Evolutionary conservation across 2,113 vertebrate species (phyloP).

Genomic region (Pipa parva): DNA sequence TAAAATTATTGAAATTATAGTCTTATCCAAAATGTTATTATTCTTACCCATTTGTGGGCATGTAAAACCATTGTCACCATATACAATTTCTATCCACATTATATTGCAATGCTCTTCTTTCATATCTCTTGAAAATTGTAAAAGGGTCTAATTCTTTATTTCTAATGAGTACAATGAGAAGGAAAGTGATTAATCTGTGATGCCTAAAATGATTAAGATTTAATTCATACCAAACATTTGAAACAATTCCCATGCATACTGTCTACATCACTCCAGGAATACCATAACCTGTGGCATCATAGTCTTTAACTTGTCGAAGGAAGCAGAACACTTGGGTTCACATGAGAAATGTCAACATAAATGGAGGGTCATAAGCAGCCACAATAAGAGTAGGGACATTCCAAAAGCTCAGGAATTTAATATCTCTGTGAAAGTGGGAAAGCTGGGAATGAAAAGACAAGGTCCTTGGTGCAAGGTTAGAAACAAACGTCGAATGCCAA

Average conservation of each 20-base stretch:
- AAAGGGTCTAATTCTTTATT: no score
- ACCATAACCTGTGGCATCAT: slow-evolving; percentile 7
- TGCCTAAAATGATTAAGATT: no score
- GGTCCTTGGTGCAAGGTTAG: slow-evolving; percentile 18
- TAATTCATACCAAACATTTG: no score
- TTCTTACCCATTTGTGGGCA: no score
- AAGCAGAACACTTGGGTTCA: slow-evolving; percentile 18
- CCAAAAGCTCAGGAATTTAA: slow-evolving; percentile 37
- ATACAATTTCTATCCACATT: no score
- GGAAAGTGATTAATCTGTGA: no score
- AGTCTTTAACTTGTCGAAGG: slow-evolving; percentile 1
- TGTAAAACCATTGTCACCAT: no score
- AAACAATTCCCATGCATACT: slow-evolving; percentile 16
- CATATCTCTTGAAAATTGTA: no score
- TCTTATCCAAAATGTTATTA: no score
- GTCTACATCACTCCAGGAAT: slow-evolving; percentile 19
- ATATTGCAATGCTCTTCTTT: no score
- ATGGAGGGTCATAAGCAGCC: slow-evolving; percentile 29
- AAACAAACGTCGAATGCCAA: slow-evolving; percentile 20
- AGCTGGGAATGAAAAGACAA: slow-evolving; percentile 1
- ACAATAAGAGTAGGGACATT: slow-evolving; percentile 40
- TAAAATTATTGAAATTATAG: no score
- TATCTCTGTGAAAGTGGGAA: slow-evolving; percentile 35
- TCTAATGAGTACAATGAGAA: no score
- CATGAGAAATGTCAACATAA: slow-evolving; percentile 40